A percentile compares a stretch with the other conserved stretches of the same genome.
phyloP scores from a whole-genome alignment of 2,113 vertebrate genomes.

The Tragulus kanchil region DNA sequence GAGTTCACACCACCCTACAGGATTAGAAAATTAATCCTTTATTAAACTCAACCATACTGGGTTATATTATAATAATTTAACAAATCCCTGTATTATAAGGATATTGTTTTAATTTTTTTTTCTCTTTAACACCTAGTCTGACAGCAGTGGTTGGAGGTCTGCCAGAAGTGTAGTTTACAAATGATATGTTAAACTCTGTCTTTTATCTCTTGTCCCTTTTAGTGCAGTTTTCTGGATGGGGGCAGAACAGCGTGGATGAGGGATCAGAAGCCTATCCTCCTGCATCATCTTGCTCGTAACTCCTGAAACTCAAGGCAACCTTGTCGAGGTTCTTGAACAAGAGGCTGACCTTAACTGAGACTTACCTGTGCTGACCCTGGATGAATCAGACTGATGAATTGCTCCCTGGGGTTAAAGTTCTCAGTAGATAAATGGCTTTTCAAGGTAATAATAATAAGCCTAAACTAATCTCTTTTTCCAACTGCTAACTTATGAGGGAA shows the following conservation, averaged over 20 bases:
- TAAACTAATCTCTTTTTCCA: constrained; percentile 38
- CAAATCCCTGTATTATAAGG: constrained; percentile 51
- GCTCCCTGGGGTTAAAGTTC: constrained; percentile 67
- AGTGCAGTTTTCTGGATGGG: not conserved
- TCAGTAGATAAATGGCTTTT: constrained; percentile 55
- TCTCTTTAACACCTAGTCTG: constrained; percentile 90
- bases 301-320: not conserved
- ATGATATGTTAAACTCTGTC: not conserved
- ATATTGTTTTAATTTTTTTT: constrained; percentile 29
- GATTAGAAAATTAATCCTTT: not conserved
- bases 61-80: not conserved
- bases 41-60: not conserved
- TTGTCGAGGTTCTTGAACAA: not conserved
- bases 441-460: not conserved
- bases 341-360: constrained; percentile 39
- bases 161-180: constrained; percentile 89
- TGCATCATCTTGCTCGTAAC: not conserved
- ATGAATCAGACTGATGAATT: not conserved
- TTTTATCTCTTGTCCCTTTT: not conserved
- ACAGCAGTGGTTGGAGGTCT: constrained; percentile 90
- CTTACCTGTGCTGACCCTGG: not conserved
- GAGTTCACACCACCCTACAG: not conserved
- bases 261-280: not conserved
- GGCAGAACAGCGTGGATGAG: not conserved
- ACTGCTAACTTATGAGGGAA: not conserved